Conservation (phyloP, 2,888 invertebrate species). For the Ryuthela nishihirai region DNA sequence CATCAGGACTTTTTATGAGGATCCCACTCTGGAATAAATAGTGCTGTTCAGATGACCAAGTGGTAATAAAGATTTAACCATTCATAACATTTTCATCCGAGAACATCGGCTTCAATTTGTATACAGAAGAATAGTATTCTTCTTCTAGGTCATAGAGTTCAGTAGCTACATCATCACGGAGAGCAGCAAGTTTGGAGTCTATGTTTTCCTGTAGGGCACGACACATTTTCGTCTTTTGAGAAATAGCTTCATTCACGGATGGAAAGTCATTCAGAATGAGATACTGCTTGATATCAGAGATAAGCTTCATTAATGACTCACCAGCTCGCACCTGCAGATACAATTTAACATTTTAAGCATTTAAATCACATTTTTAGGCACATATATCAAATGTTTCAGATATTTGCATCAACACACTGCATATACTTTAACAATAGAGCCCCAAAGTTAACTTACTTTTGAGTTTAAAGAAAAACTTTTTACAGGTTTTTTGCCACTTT, state of each 20-base stretch:
- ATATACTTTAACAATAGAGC: too few relatives aligned
- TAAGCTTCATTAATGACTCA: constrained; percentile 93
- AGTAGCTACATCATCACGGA: constrained; percentile 91
- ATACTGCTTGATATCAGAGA: constrained; percentile 97
- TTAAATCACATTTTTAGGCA: too few relatives aligned
- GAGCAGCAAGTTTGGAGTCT: constrained; percentile 85
- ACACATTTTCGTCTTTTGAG: constrained; percentile 82
- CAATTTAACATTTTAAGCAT: too few relatives aligned
- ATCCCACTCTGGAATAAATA: too few relatives aligned
- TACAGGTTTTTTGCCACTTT: too few relatives aligned
- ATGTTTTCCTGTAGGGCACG: constrained; percentile 86
- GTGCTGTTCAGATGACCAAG: too few relatives aligned
- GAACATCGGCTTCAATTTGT: constrained; percentile 26
- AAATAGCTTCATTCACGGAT: constrained; percentile 94
- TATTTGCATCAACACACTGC: too few relatives aligned
- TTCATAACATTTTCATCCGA: constrained; percentile 19
- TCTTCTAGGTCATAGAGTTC: constrained; percentile 89
- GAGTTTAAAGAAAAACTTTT: too few relatives aligned
- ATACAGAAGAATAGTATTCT: constrained; percentile 66
- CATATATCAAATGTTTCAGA: too few relatives aligned
- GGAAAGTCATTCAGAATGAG: constrained; percentile 97
- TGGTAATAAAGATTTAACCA: too few relatives aligned
- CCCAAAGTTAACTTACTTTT: too few relatives aligned
- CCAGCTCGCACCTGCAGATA: constrained; percentile 74
- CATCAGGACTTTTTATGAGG: too few relatives aligned